phyloP scores from a whole-genome alignment of 2,888 invertebrate species.

The Subacronicta megacephala region DNA sequence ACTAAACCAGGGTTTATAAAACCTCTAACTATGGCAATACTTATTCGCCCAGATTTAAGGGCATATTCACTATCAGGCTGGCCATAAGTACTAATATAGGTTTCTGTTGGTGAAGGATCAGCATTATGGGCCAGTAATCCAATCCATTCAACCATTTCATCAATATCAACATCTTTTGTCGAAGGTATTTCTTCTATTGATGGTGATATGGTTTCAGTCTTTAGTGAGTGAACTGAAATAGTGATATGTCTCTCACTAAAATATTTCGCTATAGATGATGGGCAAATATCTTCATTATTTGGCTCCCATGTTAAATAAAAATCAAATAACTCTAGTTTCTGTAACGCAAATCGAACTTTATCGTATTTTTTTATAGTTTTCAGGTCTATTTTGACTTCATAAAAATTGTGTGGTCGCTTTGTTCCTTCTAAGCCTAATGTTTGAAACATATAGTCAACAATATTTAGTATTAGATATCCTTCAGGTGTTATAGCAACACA shows the following conservation, averaged over 20 bases:
- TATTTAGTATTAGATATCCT: constrained; percentile 73
- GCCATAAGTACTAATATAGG: constrained; percentile 77
- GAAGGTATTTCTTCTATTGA: constrained; percentile 72
- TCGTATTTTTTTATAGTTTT: constrained; percentile 66
- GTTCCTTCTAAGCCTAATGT: constrained; percentile 81
- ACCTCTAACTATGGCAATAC: constrained; percentile 73
- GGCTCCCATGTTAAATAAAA: constrained; percentile 79
- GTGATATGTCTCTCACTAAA: constrained; percentile 70
- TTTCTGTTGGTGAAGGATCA: constrained; percentile 67
- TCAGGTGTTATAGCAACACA: constrained; percentile 79
- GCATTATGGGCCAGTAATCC: constrained; percentile 75
- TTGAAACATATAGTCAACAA: constrained; percentile 76
- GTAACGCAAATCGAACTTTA: constrained; percentile 65
- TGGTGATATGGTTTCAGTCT: constrained; percentile 64
- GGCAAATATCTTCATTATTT: constrained; percentile 72
- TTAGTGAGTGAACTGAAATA: constrained; percentile 64
- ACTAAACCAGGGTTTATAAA: constrained; percentile 71
- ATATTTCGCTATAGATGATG: constrained; percentile 83
- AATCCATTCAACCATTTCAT: constrained; percentile 82
- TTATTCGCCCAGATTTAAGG: constrained; percentile 73
- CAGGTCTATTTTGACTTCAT: constrained; percentile 76
- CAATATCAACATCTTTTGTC: constrained; percentile 70
- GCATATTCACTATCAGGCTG: constrained; percentile 73
- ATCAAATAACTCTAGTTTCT: constrained; percentile 72
- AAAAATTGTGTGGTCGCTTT: constrained; percentile 73